A percentile compares a stretch with the other conserved stretches of the same genome.
These are phyloP conservation scores for Neodiprion fabricii DNA, from an alignment of 1,140 invertebrate genomes.

Conservation along the genomic window DNA sequence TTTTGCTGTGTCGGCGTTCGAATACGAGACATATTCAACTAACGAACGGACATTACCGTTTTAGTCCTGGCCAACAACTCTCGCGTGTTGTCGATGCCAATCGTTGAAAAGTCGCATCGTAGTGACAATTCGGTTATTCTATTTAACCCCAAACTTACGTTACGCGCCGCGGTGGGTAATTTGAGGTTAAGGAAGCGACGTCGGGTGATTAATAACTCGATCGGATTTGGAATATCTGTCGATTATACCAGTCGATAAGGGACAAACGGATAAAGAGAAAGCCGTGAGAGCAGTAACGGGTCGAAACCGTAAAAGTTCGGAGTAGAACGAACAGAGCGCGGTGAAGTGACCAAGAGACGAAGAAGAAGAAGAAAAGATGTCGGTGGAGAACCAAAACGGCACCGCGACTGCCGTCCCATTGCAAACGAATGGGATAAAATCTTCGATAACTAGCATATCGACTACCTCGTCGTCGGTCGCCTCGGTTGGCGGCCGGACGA, in stretches of 20 bases:
- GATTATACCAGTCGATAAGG: neutral
- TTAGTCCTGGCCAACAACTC: too few relatives aligned
- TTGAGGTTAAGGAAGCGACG: too few relatives aligned
- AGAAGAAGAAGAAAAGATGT: constrained; percentile 37
- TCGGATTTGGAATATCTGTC: too few relatives aligned
- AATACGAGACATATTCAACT: too few relatives aligned
- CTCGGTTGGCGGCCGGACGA: constrained; percentile 28
- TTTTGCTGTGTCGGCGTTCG: too few relatives aligned
- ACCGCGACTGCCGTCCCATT: constrained; percentile 32
- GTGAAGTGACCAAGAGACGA: neutral
- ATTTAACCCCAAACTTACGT: too few relatives aligned
- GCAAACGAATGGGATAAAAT: constrained; percentile 55
- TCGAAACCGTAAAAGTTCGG: neutral
- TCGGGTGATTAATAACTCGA: too few relatives aligned
- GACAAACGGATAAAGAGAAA: neutral
- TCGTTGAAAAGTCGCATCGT: too few relatives aligned
- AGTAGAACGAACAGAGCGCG: neutral
- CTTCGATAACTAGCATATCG: constrained; percentile 38
- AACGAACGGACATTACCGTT: too few relatives aligned
- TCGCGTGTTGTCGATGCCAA: too few relatives aligned
- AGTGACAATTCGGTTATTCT: too few relatives aligned
- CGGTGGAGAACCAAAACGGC: constrained; percentile 53
- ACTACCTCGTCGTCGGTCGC: constrained; percentile 36
- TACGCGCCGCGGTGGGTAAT: too few relatives aligned
- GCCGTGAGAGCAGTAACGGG: neutral